A percentile compares a stretch with the other conserved stretches of the same genome.
phyloP scores from a whole-genome alignment of 1,140 invertebrate genomes.

The Calephelis nemesis region DNA sequence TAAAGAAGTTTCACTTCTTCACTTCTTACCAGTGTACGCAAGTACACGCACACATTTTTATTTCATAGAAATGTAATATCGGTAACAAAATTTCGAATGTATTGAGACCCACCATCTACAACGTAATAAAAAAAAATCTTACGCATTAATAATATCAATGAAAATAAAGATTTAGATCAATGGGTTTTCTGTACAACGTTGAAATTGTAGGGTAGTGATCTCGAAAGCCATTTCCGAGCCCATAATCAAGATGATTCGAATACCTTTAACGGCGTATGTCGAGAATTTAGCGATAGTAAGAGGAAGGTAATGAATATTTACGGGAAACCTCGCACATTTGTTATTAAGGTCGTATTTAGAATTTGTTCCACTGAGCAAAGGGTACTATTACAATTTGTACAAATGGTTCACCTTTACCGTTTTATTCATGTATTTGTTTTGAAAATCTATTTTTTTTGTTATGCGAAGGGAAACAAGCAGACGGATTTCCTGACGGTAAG shows the following conservation, averaged over 20 bases:
- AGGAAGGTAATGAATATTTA: not conserved
- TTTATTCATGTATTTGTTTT: no score
- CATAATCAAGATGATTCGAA: not conserved
- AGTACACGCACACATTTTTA: no score
- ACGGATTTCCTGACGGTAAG: no score
- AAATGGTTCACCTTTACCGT: no score
- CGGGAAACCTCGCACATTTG: not conserved
- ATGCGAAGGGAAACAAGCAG: no score
- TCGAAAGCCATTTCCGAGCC: not conserved
- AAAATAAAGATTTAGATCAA: not conserved
- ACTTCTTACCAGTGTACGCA: no score
- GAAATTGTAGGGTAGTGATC: not conserved
- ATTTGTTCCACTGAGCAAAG: not conserved
- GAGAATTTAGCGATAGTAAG: not conserved
- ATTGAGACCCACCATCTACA: not conserved
- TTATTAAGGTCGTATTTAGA: not conserved
- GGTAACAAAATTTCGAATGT: no score
- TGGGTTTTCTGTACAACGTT: not conserved
- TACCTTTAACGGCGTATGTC: not conserved
- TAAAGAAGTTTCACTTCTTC: no score
- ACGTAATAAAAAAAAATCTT: no score
- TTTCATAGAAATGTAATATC: no score
- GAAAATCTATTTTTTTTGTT: no score
- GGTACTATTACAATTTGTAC: no score
- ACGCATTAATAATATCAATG: not conserved